Evolutionary conservation across 2,113 vertebrate genomes (phyloP), one percentile per base, ranked within the genome.

Genomic region (Apus apus): DNA sequence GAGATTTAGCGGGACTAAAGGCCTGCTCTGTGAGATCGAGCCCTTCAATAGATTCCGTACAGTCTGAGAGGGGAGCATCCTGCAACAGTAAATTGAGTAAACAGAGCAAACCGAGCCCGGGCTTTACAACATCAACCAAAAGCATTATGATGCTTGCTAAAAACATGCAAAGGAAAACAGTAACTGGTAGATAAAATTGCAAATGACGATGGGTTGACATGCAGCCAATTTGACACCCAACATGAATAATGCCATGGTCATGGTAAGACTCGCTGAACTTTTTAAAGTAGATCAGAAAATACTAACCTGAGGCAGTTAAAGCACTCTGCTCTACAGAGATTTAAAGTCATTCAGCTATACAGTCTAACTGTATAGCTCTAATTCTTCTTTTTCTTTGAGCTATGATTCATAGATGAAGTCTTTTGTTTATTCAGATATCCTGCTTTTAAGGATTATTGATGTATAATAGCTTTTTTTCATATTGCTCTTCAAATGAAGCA

Each of bases 31-130:
- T 98, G 97, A 98, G 98, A 98, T 99, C 99, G 97, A 99, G 98
- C 99, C 99, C 99, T 98, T 99, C 99, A 99, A 99, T 99, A 99
- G 98, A 99, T 98, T 99, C 99, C 98, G 99, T 99, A 98, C 99
- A 99, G 99, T 99, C 99, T 98, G 99, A 99, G 96, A 99, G 99
- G 98, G 99, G 99, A 96, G 98, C 99, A 78, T 99, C 99, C 99
- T 99, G 99, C 97, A 99, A 99, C 98, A 98, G 99, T 98, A 99
- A 99, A 99, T 98, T 96, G 97, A 98, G 98, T 99, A 98, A 98
- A 97, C 98, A 98, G 97, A 98, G 98, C 98, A 97, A 98, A 98
- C 98, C 98, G 85, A 98, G 97, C 97, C 97, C 90, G 82, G 92
- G 96, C 97, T 95, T 85, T 75, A 88, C 79, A 95, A 96, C 66